phyloP scores from a whole-genome alignment of 2,888 invertebrate genomes.

The Himalopsyche anomala region DNA sequence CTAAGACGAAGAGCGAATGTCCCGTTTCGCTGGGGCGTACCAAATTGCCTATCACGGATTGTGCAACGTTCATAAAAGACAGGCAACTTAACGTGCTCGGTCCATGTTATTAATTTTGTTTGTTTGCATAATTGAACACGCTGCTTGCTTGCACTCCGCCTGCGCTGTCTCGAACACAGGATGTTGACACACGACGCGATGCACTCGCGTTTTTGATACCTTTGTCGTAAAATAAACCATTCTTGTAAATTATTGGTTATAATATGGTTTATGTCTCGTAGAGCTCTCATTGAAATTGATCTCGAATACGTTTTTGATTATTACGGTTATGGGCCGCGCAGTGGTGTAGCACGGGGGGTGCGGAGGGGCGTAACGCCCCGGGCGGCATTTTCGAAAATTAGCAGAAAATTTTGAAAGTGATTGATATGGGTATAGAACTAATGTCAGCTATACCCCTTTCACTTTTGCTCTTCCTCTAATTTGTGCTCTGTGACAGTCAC shows the following conservation, averaged over 20 bases:
- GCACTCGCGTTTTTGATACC: neutral
- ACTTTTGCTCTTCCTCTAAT: too few species aligned
- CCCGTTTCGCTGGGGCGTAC: neutral
- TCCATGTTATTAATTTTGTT: neutral
- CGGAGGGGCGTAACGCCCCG: too few species aligned
- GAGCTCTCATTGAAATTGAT: too few species aligned
- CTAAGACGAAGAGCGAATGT: neutral
- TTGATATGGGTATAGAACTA: too few species aligned
- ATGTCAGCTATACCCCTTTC: too few species aligned
- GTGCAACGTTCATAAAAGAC: conserved; percentile 7
- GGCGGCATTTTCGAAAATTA: too few species aligned
- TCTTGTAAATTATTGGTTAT: neutral
- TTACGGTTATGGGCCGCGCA: too few species aligned
- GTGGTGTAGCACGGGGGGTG: too few species aligned
- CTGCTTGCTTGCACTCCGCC: conserved; percentile 11
- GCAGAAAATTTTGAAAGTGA: too few species aligned
- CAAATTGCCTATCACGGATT: neutral
- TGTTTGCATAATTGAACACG: conserved; percentile 16
- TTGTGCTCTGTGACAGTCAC: too few species aligned
- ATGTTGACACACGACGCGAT: neutral
- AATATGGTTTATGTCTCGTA: too few species aligned
- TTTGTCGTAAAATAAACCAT: neutral
- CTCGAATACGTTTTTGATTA: too few species aligned
- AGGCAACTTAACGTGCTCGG: neutral
- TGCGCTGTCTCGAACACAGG: neutral